Evolutionary conservation across 2,797 vertebrate genomes (phyloP).

Genomic region (Ptychobarbus kaznakovi): DNA sequence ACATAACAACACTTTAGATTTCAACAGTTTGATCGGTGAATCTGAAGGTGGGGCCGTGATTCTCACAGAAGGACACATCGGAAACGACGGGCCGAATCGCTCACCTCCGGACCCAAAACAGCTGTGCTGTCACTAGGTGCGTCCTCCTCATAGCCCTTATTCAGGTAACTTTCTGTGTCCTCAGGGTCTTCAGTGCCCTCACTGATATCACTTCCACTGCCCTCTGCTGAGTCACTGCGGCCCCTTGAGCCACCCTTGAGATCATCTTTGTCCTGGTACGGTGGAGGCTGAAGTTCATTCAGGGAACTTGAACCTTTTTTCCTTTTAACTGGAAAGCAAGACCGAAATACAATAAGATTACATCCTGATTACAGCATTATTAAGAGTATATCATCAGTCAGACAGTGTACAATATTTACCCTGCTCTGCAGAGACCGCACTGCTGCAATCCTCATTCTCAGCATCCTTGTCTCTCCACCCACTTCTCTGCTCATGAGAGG

Average conservation of each 20-base stretch:
- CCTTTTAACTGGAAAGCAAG: slow-evolving; percentile 80
- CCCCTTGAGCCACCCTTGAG: slow-evolving; percentile 62
- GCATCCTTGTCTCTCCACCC: slow-evolving; percentile 83
- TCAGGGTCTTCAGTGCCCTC: slow-evolving; percentile 86
- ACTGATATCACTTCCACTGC: slow-evolving; percentile 68
- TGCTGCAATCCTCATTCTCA: slow-evolving; percentile 90
- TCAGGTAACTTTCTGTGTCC: slow-evolving; percentile 89
- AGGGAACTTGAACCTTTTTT: slow-evolving; percentile 86
- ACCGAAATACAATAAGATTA: background rate
- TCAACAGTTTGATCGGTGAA: background rate
- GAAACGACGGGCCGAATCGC: slow-evolving; percentile 22
- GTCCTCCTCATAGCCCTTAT: slow-evolving; percentile 94
- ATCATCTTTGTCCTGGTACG: slow-evolving; percentile 76
- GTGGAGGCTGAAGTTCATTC: slow-evolving; percentile 89
- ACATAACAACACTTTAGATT: slow-evolving; percentile 12
- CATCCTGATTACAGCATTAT: background rate
- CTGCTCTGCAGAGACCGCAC: slow-evolving; percentile 86
- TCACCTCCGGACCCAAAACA: slow-evolving; percentile 92
- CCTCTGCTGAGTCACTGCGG: slow-evolving; percentile 77
- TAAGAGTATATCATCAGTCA: background rate
- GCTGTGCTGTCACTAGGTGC: slow-evolving; percentile 95
- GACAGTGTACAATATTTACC: slow-evolving; percentile 74
- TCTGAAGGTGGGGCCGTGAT: background rate
- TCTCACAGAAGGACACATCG: slow-evolving; percentile 56
- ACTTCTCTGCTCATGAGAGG: slow-evolving; percentile 78